These are phyloP conservation scores for Aplysina aerophoba DNA, from an alignment of 37 sponge, comb jelly and placozoan species.

Conservation along the genomic window DNA sequence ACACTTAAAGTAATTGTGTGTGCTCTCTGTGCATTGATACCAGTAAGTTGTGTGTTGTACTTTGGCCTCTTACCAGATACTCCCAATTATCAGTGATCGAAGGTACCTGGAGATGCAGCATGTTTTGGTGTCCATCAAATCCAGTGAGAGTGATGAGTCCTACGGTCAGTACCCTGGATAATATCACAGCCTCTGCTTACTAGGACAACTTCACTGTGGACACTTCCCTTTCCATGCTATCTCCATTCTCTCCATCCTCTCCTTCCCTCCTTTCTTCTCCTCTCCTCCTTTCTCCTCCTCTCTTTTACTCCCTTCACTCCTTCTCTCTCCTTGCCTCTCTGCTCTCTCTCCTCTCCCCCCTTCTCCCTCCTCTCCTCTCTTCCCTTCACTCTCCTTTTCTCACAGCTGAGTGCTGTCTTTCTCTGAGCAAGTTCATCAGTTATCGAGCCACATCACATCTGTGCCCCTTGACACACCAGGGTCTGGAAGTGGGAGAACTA, in stretches of 20 bases:
- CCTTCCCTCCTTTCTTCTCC: background rate
- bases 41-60: no score
- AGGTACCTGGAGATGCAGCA: conserved; percentile 81
- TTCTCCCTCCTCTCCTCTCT: background rate
- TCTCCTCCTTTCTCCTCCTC: background rate
- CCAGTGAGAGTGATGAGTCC: conserved; percentile 74
- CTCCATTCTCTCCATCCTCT: background rate
- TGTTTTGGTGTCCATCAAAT: conserved; percentile 69
- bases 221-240: background rate
- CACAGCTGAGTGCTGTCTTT: conserved; percentile 52
- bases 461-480: conserved; percentile 62
- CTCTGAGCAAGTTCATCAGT: conserved; percentile 46
- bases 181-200: no score
- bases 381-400: background rate
- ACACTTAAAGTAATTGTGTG: no score
- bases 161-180: conserved; percentile 58
- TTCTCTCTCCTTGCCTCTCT: no score
- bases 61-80: conserved; percentile 28
- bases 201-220: background rate
- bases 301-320: background rate
- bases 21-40: no score
- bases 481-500: conserved; percentile 54
- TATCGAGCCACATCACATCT: conserved; percentile 4
- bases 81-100: conserved; percentile 65
- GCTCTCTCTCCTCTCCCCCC: background rate